A percentile compares a stretch with the other conserved stretches of the same genome.
Evolutionary conservation across 1,140 invertebrate genomes (phyloP).

Genomic region (Pantala flavescens): DNA sequence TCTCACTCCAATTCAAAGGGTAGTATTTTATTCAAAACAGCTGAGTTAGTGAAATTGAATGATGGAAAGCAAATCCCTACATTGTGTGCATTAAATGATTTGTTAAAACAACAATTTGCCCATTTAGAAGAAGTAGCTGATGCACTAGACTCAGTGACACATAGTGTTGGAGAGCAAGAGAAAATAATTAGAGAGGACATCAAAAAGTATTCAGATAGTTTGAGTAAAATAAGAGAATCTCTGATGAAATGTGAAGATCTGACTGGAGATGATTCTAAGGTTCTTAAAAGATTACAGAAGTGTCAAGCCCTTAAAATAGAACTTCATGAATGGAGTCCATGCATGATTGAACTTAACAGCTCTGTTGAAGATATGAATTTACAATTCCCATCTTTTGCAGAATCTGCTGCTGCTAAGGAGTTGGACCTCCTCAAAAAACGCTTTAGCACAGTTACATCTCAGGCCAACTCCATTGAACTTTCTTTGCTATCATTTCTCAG

Average conservation of each 20-base stretch:
- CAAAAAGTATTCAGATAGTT: constrained; percentile 53
- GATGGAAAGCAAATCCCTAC: constrained; percentile 56
- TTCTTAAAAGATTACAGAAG: constrained; percentile 64
- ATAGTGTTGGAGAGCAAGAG: constrained; percentile 60
- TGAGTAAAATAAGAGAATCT: constrained; percentile 69
- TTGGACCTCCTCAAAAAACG: constrained; percentile 64
- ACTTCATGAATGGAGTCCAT: constrained; percentile 40
- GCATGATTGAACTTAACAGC: constrained; percentile 43
- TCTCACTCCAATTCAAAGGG: constrained; percentile 61
- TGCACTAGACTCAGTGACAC: constrained; percentile 60
- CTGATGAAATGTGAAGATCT: constrained; percentile 86
- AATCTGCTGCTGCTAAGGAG: constrained; percentile 63
- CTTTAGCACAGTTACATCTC: constrained; percentile 56
- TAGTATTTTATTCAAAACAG: constrained; percentile 64
- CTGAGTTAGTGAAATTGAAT: constrained; percentile 70
- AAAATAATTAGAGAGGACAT: constrained; percentile 56
- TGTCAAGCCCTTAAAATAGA: constrained; percentile 59
- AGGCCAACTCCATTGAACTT: constrained; percentile 71
- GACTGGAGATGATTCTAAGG: constrained; percentile 73
- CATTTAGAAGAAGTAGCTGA: constrained; percentile 60
- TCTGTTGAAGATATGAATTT: constrained; percentile 59
- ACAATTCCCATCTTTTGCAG: constrained; percentile 67
- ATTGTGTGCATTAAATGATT: constrained; percentile 52
- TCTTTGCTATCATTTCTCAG: constrained; percentile 70
- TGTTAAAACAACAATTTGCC: constrained; percentile 67